These are phyloP conservation scores for Lycia hirtaria DNA, from an alignment of 2,888 invertebrate genomes.

Conservation along the genomic window DNA sequence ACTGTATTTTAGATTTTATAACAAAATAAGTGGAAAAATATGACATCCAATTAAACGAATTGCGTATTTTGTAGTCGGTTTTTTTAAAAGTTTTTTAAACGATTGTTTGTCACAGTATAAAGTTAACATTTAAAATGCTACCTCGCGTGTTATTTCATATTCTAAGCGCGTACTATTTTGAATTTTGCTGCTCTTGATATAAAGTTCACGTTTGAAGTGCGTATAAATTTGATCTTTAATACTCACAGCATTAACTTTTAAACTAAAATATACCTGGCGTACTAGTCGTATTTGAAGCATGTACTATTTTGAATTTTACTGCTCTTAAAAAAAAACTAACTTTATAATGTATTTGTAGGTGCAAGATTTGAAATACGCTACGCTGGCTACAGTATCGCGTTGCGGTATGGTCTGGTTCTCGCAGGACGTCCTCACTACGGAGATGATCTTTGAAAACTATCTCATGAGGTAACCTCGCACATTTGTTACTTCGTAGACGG, in stretches of 20 bases:
- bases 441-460: slow-evolving; percentile 99
- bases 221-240: too few species aligned
- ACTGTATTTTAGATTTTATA: too few species aligned
- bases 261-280: too few species aligned
- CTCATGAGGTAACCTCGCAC: slow-evolving; percentile 83
- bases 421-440: slow-evolving; percentile 98
- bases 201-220: neutral
- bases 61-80: too few species aligned
- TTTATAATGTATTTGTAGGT: slow-evolving; percentile 63
- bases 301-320: neutral
- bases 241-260: too few species aligned
- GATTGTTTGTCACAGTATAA: too few species aligned
- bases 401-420: slow-evolving; percentile 99
- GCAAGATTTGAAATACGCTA: slow-evolving; percentile 99
- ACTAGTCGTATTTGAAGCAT: too few species aligned
- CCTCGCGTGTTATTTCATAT: too few species aligned
- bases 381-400: slow-evolving; percentile 98
- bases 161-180: slow-evolving; percentile 86
- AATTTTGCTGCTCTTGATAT: neutral
- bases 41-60: too few species aligned
- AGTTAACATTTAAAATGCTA: too few species aligned
- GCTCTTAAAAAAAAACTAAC: neutral
- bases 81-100: too few species aligned
- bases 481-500: neutral
- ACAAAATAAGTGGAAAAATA: too few species aligned